Conservation (phyloP, 2,888 invertebrate species). For the Caenorhabditis sulstoni region DNA sequence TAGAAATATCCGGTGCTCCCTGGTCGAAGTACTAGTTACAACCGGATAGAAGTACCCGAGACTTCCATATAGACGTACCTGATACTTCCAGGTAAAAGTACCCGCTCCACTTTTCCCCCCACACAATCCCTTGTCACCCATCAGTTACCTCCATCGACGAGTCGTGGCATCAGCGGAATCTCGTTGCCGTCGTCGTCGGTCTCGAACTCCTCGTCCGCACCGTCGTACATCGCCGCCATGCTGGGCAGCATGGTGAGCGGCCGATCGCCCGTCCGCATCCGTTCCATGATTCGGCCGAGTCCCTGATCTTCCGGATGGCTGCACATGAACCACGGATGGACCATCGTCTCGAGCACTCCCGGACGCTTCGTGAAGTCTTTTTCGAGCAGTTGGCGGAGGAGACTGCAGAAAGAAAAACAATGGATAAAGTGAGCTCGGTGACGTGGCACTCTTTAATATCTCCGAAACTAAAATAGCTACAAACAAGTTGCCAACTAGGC, state of each 20-base stretch:
- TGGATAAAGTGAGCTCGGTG: too few species aligned
- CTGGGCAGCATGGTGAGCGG: conserved; percentile 53
- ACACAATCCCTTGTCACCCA: background rate
- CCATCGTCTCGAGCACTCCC: conserved; percentile 31
- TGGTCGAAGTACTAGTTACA: too few species aligned
- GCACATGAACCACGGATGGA: conserved; percentile 58
- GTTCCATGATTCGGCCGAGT: conserved; percentile 50
- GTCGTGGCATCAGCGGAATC: background rate
- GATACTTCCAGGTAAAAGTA: too few species aligned
- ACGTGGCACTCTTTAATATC: too few species aligned
- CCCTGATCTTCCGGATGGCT: conserved; percentile 54
- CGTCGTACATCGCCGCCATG: conserved; percentile 36
- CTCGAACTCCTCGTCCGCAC: background rate
- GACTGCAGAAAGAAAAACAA: too few species aligned
- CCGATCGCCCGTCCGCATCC: conserved; percentile 53
- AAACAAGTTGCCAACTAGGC: too few species aligned
- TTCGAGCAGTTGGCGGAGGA: conserved; percentile 69
- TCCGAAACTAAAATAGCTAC: too few species aligned
- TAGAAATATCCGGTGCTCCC: too few species aligned
- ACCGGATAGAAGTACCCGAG: too few species aligned
- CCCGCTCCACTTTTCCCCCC: too few species aligned
- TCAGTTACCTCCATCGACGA: conserved; percentile 18
- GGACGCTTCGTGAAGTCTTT: conserved; percentile 71
- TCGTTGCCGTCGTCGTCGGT: conserved; percentile 16
- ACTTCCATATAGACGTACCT: too few species aligned